Evolutionary conservation across 35 echinoderm and acorn worm species (phyloP), one percentile per base, ranked within the genome.

Genomic region (Hemicentrotus pulcherrimus): DNA sequence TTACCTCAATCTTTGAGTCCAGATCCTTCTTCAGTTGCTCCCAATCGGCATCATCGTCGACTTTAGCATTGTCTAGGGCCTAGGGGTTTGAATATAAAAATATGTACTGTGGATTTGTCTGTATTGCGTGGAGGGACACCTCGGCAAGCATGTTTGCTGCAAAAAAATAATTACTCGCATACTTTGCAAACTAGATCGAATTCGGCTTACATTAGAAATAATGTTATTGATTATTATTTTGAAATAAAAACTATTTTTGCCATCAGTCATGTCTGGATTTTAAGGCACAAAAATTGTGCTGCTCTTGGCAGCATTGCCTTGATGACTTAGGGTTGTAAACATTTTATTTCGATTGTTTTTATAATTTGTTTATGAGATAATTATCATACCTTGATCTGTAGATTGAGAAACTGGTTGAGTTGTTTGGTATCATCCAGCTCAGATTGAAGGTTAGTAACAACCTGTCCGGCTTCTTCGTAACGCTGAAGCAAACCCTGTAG

Each of bases 361-460:
- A 7, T 59, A 2, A 8, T 78, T 78, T 78, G 7, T 78, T 70
- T 4, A 71, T 71, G 65, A 28, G 3, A 78, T 28, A 22, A 4
- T 78, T 78, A 2, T 55, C 15, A 55, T 78, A 78, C 65, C 65
- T 78, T 78, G 65, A 78, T 78, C 65, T 78, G 65, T 78, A 78
- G 65, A 78, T 78, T 78, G 28, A 78, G 65, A n/a, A 78, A 78
- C 65, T 78, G 65, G 65, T 78, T 78, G 19, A 78, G 65, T 30
- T 90, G 88, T 47, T 90, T 33, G 18, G 32, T 90, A 15, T 90
- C 88, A 47, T 90, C 88, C 88, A 90, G 46, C 88, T 90, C 88
- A 9, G 32, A 15, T 47, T 47, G 32, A 33, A 90, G 88, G 46
- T 90, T 47, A 0, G 0, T 6, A 28, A 90, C 88, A 33, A 90